Base-by-base conservation (phyloP, 2,113 vertebrate species). In the Mesembrinibis cayennensis region DNA sequence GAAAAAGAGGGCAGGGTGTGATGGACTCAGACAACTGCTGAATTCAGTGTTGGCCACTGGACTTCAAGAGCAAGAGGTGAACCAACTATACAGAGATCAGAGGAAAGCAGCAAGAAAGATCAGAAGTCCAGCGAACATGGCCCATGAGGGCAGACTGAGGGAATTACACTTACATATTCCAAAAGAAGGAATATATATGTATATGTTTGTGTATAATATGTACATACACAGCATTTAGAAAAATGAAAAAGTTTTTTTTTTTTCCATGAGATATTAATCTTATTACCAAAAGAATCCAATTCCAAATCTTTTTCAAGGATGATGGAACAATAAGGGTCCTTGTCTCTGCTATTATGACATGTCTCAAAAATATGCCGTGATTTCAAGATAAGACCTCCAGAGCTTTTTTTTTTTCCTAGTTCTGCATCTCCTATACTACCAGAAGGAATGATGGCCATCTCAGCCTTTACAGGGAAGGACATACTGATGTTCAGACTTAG, bases 261-360 rank as follows among this genome's bases (percentile, higher is more conserved):
- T 78, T 49, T 5, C 1, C 15, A 8, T 36, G 4, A 11, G 49
- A 16, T 40, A 7, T 56, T 55, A 38, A 65, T 44, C 1, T 1
- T 20, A 9, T 50, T 67, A 23, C 23, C 19, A 61, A 73, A 56
- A 77, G 2, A 7, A 16, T 49, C 32, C 8, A 76, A 10, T 40
- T 67, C 20, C 5, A 30, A 21, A 19, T 47, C 26, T 59, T 69
- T 72, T 80, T 53, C 16, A 20, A 69, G 4, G 7, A 14, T 27
- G 25, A 23, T 22, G 47, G 83, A 58, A 30, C 38, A 38, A 7
- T 53, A 65, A n/a, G 3, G 4, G 3, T 74, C 20, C 7, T 58
- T 16, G 2, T 20, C 20, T 36, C 18, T 56, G 22, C 7, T 78
- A 1, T 26, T 13, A 36, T 6, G 7, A 65, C 0, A 0, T 13